Evolutionary conservation across 1,140 invertebrate species (phyloP), one percentile per base, ranked within the genome.

Genomic region (Gryllus bimaculatus): DNA sequence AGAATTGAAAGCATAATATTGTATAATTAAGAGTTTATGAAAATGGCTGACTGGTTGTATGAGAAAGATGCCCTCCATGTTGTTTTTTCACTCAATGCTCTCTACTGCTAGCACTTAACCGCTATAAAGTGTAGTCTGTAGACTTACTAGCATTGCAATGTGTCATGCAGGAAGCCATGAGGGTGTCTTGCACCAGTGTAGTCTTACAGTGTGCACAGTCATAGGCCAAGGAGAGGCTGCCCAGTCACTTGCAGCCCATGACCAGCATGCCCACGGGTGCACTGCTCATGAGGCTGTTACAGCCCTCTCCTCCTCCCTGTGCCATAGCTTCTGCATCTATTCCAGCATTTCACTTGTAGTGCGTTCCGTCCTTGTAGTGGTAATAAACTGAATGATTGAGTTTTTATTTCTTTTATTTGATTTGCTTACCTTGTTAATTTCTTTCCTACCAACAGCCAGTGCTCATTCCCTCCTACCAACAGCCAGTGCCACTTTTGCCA

Each of bases 291-390:
- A 13, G 54, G 54, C 54, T 66, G 54, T 18, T 18, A 10, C 54
- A 66, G 10, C 5, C 18, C 54, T 66, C 54, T 66, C 54, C 54
- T 66, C 18, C 18, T 66, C 18, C 10, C 54, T 66, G 10, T 10
- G 18, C 54, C 54, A 66, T 66, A 66, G 54, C 54, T 66, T 66
- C 54, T 66, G 54, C 54, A 66, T 66, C 54, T 66, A 66, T 66
- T 66, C 54, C 54, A 66, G 54, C 54, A 66, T 66, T 66, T 66
- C 54, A 66, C 54, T 66, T 7, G 10, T 66, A 66, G 54, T 66
- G 54, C 54, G 54, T 66, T 66, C 54, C 54, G 10, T 66, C 18
- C 54, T 66, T 66, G 10, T 66, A 66, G 54, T 13, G 54, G 10
- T 66, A 66, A 66, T 66, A 66, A 66, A 66, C 10, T 13, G 54